Base-by-base conservation (phyloP, 1,140 invertebrate genomes). In the Andricus grossulariae region DNA sequence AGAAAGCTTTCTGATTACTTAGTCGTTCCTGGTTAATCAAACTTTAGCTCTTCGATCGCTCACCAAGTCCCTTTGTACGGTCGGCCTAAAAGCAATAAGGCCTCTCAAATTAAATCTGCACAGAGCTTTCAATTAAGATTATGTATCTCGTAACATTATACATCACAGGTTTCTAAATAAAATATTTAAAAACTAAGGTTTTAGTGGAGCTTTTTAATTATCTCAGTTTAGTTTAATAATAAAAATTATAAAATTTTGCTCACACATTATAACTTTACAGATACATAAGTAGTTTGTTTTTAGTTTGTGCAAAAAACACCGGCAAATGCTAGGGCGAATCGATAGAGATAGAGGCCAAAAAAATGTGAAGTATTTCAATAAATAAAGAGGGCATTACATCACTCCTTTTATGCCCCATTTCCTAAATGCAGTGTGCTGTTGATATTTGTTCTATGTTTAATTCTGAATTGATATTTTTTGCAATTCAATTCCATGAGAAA, bases 1-100 rank as follows among this genome's bases (percentile, higher is more conserved):
- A 74, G 32, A 79, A 78, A 71, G 50, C 55, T 78, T 75, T 57
- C 70, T 77, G 78, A 79, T 78, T 73, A 74, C 77, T 72, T 74
- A 70, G 74, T 55, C 75, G 70, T 74, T 82, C 79, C 19, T 78
- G 72, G 51, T 60, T 11, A 60, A 32, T 60, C 57, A 15, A 32
- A 32, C 25, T 60, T 57, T 60, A 32, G 25, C 57, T 66, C 57
- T 66, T 19, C 21, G 7, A 66, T 66, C 60, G 25, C 32, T 39
- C 32, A 66, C n/a, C 32, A 39, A n/a, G 32, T 16, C 60, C 39
- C 60, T 66, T 66, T 66, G 32, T 15, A 66, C 25, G 32, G 25
- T 66, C 32, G 32, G 60, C 60, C 60, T 66, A 39, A 39, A 16
- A 66, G 39, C 12, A 39, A 66, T 32, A 45, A 66, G 60, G 60